Conservation (phyloP, 2,113 vertebrate genomes). For the Carassius gibelio region DNA sequence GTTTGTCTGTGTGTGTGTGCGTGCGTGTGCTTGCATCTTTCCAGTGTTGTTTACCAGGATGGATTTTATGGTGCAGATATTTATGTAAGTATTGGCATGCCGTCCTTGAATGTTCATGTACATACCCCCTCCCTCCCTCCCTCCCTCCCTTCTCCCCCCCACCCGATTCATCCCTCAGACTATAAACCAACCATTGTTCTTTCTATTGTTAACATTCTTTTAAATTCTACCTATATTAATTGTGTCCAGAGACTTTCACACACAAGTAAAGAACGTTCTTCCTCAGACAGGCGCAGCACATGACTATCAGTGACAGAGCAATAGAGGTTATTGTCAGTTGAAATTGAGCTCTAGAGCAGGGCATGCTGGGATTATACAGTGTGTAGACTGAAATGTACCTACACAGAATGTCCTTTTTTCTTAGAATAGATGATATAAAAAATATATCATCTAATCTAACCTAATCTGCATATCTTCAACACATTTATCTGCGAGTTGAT, state of each 20-base stretch:
- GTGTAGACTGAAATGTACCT: not conserved
- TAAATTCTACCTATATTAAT: conserved; percentile 7
- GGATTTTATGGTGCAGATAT: conserved; percentile 99
- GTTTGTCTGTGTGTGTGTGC: conserved; percentile 84
- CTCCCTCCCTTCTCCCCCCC: too few relatives aligned
- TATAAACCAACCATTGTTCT: not conserved
- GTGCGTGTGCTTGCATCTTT: conserved; percentile 87
- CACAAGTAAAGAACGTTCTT: not conserved
- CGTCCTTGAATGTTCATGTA: conserved; percentile 54
- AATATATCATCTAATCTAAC: too few relatives aligned
- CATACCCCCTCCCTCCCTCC: not conserved
- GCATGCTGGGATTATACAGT: conserved; percentile 2
- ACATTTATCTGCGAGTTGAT: not conserved
- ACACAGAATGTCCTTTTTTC: not conserved
- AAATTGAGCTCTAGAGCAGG: not conserved
- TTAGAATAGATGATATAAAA: not conserved
- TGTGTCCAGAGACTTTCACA: not conserved
- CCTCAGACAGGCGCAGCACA: not conserved
- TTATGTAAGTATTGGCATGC: conserved; percentile 97
- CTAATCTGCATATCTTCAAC: not conserved
- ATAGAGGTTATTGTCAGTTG: not conserved
- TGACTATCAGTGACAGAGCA: not conserved
- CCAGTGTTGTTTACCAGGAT: conserved; percentile 99
- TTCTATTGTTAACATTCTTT: conserved; percentile 16
- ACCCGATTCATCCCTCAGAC: conserved; percentile 13